Base-by-base conservation (phyloP, 2,888 invertebrate species). In the Parelbella ahira region DNA sequence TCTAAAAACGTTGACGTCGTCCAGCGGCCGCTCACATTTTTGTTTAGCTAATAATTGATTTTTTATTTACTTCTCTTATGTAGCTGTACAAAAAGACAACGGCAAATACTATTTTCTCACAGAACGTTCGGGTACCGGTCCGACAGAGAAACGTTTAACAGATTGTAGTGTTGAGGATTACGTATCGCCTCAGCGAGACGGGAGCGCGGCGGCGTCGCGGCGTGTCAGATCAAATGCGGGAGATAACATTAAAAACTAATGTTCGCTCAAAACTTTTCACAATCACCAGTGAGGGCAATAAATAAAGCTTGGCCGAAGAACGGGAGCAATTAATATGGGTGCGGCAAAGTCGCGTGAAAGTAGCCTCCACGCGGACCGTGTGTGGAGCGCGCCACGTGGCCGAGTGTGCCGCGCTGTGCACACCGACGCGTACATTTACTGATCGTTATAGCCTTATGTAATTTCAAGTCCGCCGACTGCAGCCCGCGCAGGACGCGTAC, bases 301-400 rank as follows among this genome's bases (percentile, higher is more conserved):
- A 87, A 87, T 87, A 83, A 86, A 77, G 78, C 82, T 84, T 84
- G 79, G 71, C 53, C 78, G 76, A 81, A 79, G 84, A 86, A 86
- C 83, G 82, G 79, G 86, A 86, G 83, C 87, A 84, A 86, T 87
- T 84, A 86, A 83, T 79, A 81, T 84, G 80, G 86, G 83, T 77
- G 86, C 79, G 86, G 67, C 83, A 65, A 75, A 55, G 74, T 67
- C 66, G 72, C 78, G 84, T 79, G 84, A 86, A 86, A 86, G 86
- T 84, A 70, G 77, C 75, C 66, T 71, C 67, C 72, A 56, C 58
- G 56, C 51, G 66, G 65, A 66, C 68, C 71, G 70, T 76, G 69
- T 75, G 74, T 68, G 68, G 61, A 63, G 56, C 56, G 25, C 8
- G 52, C 48, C 62, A 65, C 57, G 58, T 54, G 56, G 47, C 25